These are phyloP conservation scores for Cichladusa arquata DNA, from an alignment of 2,113 vertebrate species.

Conservation along the genomic window DNA sequence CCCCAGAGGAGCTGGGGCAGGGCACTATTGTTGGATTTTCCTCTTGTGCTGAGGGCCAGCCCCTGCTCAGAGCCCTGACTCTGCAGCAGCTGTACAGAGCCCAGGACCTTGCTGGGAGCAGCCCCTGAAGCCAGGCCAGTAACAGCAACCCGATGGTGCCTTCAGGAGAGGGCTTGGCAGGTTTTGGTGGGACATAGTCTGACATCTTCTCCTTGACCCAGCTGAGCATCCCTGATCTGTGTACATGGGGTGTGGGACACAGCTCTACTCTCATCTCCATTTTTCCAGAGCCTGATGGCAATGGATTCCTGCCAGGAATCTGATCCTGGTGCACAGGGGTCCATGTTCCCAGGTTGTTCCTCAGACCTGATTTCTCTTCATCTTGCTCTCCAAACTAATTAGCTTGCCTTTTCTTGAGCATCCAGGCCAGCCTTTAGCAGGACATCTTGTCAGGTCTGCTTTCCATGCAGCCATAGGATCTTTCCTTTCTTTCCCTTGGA, in stretches of 20 bases:
- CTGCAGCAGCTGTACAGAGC: not conserved
- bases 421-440: not conserved
- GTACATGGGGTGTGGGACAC: not conserved
- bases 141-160: not conserved
- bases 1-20: not conserved
- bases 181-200: not conserved
- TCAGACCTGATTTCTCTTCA: not conserved
- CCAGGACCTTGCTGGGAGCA: not conserved
- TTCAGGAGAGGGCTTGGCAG: not conserved
- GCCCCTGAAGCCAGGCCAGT: not conserved
- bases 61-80: not conserved
- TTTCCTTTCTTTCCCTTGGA: not conserved
- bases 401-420: not conserved
- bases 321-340: fast-evolving
- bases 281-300: not conserved
- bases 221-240: not conserved
- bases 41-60: not conserved
- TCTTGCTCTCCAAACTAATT: not conserved
- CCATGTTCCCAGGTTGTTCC: not conserved
- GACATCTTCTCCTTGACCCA: not conserved
- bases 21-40: not conserved
- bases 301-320: not conserved
- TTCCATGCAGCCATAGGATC: not conserved
- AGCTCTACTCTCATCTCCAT: not conserved
- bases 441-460: not conserved